Conservation (phyloP, 2,113 vertebrate species). For the Sphaerodactylus townsendi region DNA sequence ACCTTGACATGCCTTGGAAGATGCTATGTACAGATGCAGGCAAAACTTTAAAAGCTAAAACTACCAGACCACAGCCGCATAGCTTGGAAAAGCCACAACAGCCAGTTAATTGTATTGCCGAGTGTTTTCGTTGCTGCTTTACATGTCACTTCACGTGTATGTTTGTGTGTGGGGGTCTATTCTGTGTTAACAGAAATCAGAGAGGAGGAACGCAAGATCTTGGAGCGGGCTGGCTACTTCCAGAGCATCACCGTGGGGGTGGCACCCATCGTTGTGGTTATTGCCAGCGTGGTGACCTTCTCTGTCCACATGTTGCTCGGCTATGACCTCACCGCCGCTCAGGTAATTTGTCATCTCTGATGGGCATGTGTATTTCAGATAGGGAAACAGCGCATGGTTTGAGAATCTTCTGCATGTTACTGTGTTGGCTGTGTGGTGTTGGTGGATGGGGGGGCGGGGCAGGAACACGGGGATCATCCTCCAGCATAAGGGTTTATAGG, state of each 20-base stretch:
- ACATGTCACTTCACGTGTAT: accelerated
- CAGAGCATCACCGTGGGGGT: slow-evolving; percentile 93
- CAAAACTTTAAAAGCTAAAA: too few species aligned
- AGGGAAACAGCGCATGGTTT: neutral
- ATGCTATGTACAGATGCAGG: too few species aligned
- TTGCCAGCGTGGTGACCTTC: slow-evolving; percentile 91
- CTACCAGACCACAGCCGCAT: too few species aligned
- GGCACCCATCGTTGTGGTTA: slow-evolving; percentile 91
- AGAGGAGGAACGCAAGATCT: slow-evolving; percentile 83
- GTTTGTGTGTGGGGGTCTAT: accelerated
- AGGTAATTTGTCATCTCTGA: slow-evolving; percentile 71
- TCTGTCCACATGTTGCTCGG: slow-evolving; percentile 91
- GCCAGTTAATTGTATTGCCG: neutral
- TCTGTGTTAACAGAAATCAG: slow-evolving; percentile 79
- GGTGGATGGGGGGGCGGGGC: too few species aligned
- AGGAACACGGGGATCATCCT: neutral
- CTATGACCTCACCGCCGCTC: slow-evolving; percentile 88
- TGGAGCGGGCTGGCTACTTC: slow-evolving; percentile 89
- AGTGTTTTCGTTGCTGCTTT: neutral
- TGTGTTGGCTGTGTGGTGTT: neutral
- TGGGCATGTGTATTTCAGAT: neutral
- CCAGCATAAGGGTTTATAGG: neutral
- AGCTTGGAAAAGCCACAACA: too few species aligned
- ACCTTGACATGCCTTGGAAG: too few species aligned
- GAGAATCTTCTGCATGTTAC: neutral